Base-by-base conservation (phyloP, 2,888 invertebrate species). In the Lucinisca nassula region DNA sequence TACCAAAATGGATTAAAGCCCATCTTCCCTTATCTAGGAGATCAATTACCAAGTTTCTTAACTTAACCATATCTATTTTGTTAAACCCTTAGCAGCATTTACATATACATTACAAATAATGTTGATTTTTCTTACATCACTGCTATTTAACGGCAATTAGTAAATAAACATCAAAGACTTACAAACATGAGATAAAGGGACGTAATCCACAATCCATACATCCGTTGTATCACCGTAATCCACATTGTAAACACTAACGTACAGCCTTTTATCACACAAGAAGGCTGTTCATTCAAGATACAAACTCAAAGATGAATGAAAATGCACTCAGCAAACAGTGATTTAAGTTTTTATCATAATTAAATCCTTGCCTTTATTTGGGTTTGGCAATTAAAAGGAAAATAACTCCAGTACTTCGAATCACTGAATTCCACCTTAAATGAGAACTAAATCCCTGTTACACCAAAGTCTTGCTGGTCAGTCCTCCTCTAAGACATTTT, bases 131-230 rank as follows among this genome's bases (percentile, higher is more conserved):
- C 67, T 67, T 67, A 67, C 67, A 67, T 67, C 32, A 67, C 17
- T 17, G 30, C 35, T 35, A 67, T 32, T 67, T 67, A 67, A 67
- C 35, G 35, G 35, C 32, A 67, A 67, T 67, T 67, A 67, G 67
- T 67, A 67, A 67, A 32, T 67, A 67, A 67, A 67, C 30, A 67
- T 67, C 67, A 67, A 67, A 67, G 67, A 67, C 67, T 67, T 67
- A 67, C 67, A 67, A 67, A 30, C 35, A 67, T n/a, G 35, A 67
- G 32, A 35, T 67, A 67, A 32, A 67, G 67, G 67, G 67, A 67
- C 3, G 24, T 67, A 35, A 67, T 67, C 67, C 67, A 67, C 35
- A 67, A 67, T 67, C 67, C 67, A 67, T 35, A 67, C 67, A 67
- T 1, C 35, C 3, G 35, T 67, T 67, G 67, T 35, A 67, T 67